Evolutionary conservation across 2,113 vertebrate species (phyloP).

Genomic region (Sinocyclocheilus rhinocerous): DNA sequence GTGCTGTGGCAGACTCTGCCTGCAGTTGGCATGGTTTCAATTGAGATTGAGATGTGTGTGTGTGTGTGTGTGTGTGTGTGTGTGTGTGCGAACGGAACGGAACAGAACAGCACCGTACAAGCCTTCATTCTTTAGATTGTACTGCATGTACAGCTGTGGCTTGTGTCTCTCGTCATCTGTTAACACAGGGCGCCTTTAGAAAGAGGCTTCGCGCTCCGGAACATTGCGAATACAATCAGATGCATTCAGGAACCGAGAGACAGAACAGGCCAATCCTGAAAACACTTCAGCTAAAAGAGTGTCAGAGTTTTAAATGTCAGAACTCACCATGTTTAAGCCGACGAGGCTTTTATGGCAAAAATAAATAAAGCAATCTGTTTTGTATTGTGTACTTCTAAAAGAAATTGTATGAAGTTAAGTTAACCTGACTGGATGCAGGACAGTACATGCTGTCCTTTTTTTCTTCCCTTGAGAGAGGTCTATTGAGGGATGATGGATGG

Average conservation of each 20-base stretch:
- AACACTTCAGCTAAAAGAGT: constrained; percentile 16
- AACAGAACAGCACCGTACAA: constrained; percentile 33
- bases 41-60: too few species aligned
- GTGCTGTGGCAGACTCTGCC: constrained; percentile 8
- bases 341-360: constrained; percentile 21
- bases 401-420: neutral
- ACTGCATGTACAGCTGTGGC: constrained; percentile 21
- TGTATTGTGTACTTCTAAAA: constrained; percentile 6
- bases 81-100: neutral
- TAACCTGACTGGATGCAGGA: neutral
- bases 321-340: constrained; percentile 1
- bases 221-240: constrained; percentile 28
- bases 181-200: constrained; percentile 30
- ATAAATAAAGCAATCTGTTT: constrained; percentile 33
- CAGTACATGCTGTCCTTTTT: neutral
- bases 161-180: constrained; percentile 30
- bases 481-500: neutral
- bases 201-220: constrained; percentile 26
- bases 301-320: constrained; percentile 23
- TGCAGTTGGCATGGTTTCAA: constrained; percentile 48
- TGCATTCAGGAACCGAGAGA: constrained; percentile 1
- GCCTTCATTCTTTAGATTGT: constrained; percentile 25
- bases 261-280: constrained; percentile 4
- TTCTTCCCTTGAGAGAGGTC: neutral
- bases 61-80: constrained; percentile 22